Evolutionary conservation across 92 coral and sea anemone species (phyloP).

Genomic region (Blastomussa wellsi): DNA sequence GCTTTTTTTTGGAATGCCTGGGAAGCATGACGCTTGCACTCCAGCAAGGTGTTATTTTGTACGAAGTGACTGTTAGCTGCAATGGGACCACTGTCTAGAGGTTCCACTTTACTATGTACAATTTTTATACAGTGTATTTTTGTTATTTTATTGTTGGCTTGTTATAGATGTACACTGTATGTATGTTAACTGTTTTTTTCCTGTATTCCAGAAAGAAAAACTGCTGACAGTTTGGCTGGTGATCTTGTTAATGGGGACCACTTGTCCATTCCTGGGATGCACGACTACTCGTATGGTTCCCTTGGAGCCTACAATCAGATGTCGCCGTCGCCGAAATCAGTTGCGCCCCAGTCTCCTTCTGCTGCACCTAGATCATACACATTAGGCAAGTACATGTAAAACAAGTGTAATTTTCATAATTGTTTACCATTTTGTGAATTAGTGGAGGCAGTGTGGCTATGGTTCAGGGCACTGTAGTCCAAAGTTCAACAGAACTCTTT

Average conservation of each 20-base stretch:
- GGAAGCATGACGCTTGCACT: too few species aligned
- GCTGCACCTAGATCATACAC: constrained; percentile 68
- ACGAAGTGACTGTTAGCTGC: too few species aligned
- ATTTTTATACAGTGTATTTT: too few species aligned
- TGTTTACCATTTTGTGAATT: too few species aligned
- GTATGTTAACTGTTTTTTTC: too few species aligned
- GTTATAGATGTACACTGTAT: not conserved
- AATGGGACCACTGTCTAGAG: too few species aligned
- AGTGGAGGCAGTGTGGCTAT: too few species aligned
- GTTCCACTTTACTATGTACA: too few species aligned
- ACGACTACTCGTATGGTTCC: constrained; percentile 76
- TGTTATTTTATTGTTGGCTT: not conserved
- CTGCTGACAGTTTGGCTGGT: constrained; percentile 70
- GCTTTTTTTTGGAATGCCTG: too few species aligned
- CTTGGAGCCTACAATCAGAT: constrained; percentile 79
- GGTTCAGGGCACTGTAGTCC: too few species aligned
- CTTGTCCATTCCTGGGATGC: constrained; percentile 70
- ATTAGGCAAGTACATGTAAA: constrained; percentile 60
- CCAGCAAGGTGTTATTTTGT: too few species aligned
- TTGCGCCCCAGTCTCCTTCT: constrained; percentile 83
- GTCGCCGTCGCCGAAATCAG: constrained; percentile 85
- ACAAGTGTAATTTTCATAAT: not conserved
- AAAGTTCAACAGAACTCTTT: too few species aligned
- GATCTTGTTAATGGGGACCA: constrained; percentile 95
- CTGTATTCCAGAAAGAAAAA: constrained; percentile 74